Evolutionary conservation across 2,888 invertebrate genomes (phyloP).

Genomic region (Tipula unca): DNA sequence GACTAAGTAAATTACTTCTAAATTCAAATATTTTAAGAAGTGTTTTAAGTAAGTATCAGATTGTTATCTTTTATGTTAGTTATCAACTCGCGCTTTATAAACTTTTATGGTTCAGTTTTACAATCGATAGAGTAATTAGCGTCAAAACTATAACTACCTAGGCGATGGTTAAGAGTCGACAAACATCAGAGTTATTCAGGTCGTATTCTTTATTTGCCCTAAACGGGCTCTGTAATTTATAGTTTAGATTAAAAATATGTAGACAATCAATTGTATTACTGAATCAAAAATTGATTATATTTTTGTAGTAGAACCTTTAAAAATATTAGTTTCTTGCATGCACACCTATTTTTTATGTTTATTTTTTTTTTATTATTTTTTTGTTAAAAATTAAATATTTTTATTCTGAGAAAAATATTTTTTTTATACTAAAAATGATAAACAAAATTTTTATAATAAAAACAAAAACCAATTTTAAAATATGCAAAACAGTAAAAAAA

Average conservation of each 20-base stretch:
- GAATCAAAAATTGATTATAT: background rate
- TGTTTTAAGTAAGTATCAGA: background rate
- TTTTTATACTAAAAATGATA: background rate
- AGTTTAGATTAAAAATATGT: background rate
- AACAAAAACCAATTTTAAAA: background rate
- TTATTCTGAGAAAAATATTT: background rate
- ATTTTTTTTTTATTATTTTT: conserved; percentile 1
- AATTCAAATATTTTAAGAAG: too few relatives aligned
- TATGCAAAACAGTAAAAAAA: conserved; percentile 14
- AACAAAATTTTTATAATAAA: background rate
- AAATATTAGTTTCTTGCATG: background rate
- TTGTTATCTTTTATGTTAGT: background rate
- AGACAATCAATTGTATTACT: background rate
- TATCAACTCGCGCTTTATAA: background rate
- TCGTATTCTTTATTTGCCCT: background rate
- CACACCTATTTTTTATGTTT: conserved; percentile 3
- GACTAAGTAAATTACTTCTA: too few relatives aligned
- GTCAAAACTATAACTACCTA: background rate
- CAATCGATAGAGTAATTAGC: background rate
- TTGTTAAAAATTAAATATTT: background rate
- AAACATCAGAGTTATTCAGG: background rate
- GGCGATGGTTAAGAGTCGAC: background rate
- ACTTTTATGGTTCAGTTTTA: background rate
- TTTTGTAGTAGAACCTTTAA: background rate
- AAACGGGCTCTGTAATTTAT: background rate